phyloP scores from a whole-genome alignment of 2,113 vertebrate species.

The Myiopsitta monachus region DNA sequence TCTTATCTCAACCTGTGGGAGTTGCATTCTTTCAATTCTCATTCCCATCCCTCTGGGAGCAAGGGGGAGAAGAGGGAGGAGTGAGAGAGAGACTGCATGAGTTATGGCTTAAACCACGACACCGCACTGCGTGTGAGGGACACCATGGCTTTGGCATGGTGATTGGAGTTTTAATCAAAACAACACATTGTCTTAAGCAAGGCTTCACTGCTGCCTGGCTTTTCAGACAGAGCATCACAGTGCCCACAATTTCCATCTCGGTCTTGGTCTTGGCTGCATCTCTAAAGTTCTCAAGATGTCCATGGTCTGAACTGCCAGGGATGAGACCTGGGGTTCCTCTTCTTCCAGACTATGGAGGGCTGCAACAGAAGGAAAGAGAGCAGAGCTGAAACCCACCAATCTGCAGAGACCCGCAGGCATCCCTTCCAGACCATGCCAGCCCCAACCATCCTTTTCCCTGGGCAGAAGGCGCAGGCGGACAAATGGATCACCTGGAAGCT shows the following conservation, averaged over 20 bases:
- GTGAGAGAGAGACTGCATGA: too few species aligned
- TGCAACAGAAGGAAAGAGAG: background rate
- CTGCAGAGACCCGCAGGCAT: background rate
- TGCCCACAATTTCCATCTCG: accelerated
- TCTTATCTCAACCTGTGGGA: too few species aligned
- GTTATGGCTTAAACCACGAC: too few species aligned
- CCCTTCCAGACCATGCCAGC: background rate
- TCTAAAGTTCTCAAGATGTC: background rate
- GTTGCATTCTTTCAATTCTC: too few species aligned
- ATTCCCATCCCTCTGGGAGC: too few species aligned
- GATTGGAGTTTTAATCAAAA: background rate
- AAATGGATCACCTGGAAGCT: background rate
- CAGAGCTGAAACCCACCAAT: background rate
- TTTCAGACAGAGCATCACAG: background rate
- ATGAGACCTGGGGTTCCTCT: background rate
- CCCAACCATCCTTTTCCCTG: background rate
- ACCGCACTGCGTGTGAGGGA: background rate
- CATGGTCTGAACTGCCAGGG: background rate
- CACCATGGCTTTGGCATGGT: background rate
- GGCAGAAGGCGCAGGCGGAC: background rate
- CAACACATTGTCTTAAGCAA: background rate
- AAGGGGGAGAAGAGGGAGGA: too few species aligned
- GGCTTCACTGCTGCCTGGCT: background rate
- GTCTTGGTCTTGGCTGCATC: background rate
- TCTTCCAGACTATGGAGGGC: background rate